Conservation (phyloP, 2,888 invertebrate species). For the Hesperia comma region DNA sequence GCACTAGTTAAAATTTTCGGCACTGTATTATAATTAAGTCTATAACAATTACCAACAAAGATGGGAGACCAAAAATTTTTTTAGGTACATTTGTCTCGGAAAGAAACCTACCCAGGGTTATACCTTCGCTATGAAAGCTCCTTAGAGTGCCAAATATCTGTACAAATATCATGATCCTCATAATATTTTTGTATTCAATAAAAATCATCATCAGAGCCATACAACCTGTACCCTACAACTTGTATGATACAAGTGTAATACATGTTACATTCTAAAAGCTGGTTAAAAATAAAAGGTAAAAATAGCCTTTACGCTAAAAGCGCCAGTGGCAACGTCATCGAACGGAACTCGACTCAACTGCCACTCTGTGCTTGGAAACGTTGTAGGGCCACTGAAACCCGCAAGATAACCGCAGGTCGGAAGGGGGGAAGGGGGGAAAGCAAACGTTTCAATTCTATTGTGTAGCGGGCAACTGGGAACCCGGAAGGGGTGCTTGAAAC, state of each 20-base stretch:
- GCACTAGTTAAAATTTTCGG: too few species aligned
- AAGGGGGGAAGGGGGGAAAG: background rate
- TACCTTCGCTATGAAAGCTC: too few species aligned
- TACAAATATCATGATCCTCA: too few species aligned
- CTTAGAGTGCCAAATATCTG: too few species aligned
- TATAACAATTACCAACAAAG: too few species aligned
- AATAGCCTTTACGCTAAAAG: background rate
- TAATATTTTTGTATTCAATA: too few species aligned
- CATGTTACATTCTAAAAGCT: background rate
- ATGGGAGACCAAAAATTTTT: too few species aligned
- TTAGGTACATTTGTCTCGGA: too few species aligned
- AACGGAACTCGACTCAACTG: conserved; percentile 1
- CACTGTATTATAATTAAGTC: too few species aligned
- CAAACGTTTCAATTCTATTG: conserved; percentile 18
- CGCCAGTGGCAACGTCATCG: background rate
- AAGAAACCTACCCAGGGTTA: too few species aligned
- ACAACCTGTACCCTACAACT: too few species aligned
- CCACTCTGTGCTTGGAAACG: conserved; percentile 2
- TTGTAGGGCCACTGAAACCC: conserved; percentile 13
- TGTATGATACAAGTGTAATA: background rate
- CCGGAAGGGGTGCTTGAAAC: background rate
- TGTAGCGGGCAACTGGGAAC: background rate
- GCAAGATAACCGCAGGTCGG: background rate
- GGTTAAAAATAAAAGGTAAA: background rate
- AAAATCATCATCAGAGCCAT: too few species aligned